These are phyloP conservation scores for Tipula helvola DNA, from an alignment of 2,888 invertebrate genomes.

Conservation along the genomic window DNA sequence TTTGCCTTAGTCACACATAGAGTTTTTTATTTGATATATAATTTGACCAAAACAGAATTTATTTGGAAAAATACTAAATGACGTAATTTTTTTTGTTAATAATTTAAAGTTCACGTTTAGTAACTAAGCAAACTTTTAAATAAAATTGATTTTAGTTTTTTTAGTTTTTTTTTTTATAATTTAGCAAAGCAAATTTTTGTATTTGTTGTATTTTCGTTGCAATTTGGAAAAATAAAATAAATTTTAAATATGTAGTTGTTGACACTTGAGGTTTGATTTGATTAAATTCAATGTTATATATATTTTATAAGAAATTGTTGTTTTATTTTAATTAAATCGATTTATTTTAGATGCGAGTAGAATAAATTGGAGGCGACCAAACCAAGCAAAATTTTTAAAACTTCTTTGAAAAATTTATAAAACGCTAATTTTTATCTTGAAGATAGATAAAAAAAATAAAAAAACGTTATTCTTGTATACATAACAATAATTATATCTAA, in stretches of 20 bases:
- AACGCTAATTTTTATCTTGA: not conserved
- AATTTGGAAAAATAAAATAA: not conserved
- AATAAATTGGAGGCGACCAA: not conserved
- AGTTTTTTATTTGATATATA: not conserved
- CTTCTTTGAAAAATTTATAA: not conserved
- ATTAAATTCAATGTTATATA: not conserved
- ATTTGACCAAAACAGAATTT: not conserved
- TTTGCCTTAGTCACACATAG: not conserved
- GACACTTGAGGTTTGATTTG: not conserved
- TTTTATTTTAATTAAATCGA: not conserved
- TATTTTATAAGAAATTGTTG: not conserved
- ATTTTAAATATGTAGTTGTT: not conserved
- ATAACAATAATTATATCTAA: conserved; percentile 4
- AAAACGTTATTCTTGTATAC: not conserved
- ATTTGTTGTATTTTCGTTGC: not conserved
- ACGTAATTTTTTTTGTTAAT: not conserved
- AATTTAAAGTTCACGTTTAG: not conserved
- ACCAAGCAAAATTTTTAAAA: not conserved
- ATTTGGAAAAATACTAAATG: not conserved
- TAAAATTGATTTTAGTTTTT: not conserved
- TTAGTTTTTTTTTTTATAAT: not conserved
- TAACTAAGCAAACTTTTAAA: not conserved
- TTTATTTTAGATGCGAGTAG: not conserved
- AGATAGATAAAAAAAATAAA: not conserved
- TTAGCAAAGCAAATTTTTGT: not conserved